Conservation (phyloP, 1,140 invertebrate species). For the Liolophura sinensis region DNA sequence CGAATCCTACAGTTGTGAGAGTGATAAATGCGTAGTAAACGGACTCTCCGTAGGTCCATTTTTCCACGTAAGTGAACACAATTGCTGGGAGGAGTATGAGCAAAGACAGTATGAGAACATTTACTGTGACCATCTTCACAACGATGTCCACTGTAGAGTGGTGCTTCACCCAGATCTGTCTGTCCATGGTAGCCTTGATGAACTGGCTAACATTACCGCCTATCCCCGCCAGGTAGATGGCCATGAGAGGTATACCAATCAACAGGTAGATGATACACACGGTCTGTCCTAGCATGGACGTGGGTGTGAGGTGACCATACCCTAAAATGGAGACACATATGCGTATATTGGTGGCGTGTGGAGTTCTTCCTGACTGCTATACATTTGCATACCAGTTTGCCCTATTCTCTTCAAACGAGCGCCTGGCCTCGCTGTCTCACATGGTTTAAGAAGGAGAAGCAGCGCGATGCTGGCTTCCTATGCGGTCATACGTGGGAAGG, state of each 20-base stretch:
- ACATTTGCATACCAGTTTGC: too few species aligned
- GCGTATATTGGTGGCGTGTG: too few species aligned
- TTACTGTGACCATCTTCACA: slow-evolving; percentile 17
- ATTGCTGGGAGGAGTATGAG: slow-evolving; percentile 17
- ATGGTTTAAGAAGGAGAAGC: too few species aligned
- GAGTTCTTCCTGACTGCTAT: too few species aligned
- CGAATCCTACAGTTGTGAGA: slow-evolving; percentile 48
- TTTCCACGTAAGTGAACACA: slow-evolving; percentile 16
- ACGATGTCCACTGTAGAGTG: slow-evolving; percentile 15
- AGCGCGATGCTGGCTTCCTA: too few species aligned
- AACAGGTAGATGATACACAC: slow-evolving; percentile 40
- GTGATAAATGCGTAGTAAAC: slow-evolving; percentile 45
- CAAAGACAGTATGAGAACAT: slow-evolving; percentile 2
- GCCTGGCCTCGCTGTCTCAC: too few species aligned
- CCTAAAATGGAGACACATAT: slow-evolving; percentile 20
- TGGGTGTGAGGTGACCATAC: slow-evolving; percentile 41
- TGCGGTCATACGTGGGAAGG: too few species aligned
- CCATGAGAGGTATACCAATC: slow-evolving; percentile 36
- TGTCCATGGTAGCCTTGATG: slow-evolving; percentile 19
- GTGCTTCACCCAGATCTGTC: slow-evolving; percentile 17
- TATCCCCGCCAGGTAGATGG: slow-evolving; percentile 20
- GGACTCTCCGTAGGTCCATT: slow-evolving; percentile 28
- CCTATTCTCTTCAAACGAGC: too few species aligned
- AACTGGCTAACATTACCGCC: slow-evolving; percentile 27
- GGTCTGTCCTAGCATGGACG: slow-evolving; percentile 27